phyloP scores from a whole-genome alignment of 2,113 vertebrate species.

The Peromyscus leucopus region DNA sequence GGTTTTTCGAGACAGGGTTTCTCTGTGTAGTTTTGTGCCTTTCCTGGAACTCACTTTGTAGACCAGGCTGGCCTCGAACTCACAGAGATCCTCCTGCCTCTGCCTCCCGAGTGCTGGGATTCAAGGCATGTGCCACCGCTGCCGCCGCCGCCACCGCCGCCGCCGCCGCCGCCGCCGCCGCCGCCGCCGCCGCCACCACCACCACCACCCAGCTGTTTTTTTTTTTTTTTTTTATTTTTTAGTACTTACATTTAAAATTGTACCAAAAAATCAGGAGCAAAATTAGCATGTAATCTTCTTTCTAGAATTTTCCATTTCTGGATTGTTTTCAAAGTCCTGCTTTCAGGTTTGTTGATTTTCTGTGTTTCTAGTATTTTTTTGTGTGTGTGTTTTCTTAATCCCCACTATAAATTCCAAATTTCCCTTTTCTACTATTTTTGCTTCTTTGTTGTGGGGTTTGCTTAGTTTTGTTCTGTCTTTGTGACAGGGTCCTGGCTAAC shows the following conservation, averaged over 20 bases:
- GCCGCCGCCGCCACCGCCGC: no score
- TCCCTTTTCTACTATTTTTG: not conserved
- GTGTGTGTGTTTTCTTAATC: constrained; percentile 2
- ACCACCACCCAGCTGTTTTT: no score
- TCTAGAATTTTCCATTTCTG: constrained; percentile 34
- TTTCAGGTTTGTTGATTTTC: constrained; percentile 30
- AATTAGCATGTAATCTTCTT: constrained; percentile 41
- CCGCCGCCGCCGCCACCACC: no score
- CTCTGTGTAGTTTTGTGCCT: no score
- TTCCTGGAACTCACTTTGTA: no score
- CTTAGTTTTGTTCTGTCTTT: not conserved
- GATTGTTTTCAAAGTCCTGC: not conserved
- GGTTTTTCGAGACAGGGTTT: no score
- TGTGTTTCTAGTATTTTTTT: not conserved
- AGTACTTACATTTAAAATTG: constrained; percentile 27
- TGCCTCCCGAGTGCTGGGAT: no score
- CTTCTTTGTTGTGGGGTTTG: not conserved
- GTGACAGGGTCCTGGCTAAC: not conserved
- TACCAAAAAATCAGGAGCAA: constrained; percentile 4
- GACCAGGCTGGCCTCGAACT: no score
- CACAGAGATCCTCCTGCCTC: no score
- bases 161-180: no score
- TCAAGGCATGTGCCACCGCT: no score
- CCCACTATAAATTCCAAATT: not conserved
- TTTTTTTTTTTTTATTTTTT: constrained; percentile 23